These are phyloP conservation scores for Sebastes hopkinsi DNA, from an alignment of 2,797 vertebrate species.

Conservation along the genomic window DNA sequence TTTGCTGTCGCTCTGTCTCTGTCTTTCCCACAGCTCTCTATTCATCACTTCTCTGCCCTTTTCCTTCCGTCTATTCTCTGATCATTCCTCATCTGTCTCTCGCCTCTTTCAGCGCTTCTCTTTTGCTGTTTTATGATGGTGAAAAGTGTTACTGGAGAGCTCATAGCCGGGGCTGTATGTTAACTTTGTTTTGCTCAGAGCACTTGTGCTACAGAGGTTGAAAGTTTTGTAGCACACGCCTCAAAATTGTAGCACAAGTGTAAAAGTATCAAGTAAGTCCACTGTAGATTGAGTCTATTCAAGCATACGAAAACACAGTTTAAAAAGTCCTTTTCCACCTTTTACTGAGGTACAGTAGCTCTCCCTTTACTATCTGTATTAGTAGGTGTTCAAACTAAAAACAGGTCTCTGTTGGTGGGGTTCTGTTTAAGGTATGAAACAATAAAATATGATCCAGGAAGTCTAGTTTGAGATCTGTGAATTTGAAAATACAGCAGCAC, in stretches of 20 bases:
- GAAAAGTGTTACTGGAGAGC: background rate
- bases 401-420: background rate
- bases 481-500: background rate
- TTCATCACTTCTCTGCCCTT: constrained; percentile 29
- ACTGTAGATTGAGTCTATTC: no score
- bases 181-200: no score
- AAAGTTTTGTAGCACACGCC: no score
- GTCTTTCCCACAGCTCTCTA: constrained; percentile 37
- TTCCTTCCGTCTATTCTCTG: constrained; percentile 1
- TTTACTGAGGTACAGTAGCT: background rate
- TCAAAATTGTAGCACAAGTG: no score
- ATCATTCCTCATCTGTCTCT: background rate
- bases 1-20: constrained; percentile 6
- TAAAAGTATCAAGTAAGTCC: no score
- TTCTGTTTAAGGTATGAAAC: background rate
- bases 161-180: no score
- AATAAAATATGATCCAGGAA: background rate
- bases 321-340: background rate
- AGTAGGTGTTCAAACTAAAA: background rate
- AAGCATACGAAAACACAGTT: no score
- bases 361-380: background rate
- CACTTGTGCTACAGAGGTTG: no score
- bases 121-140: background rate
- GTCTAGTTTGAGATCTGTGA: background rate
- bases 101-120: background rate